Percentiles rank a stretch among this genome's conserved stretches.
phyloP scores from a whole-genome alignment of 2,113 vertebrate genomes.

The Nymphicus hollandicus region DNA sequence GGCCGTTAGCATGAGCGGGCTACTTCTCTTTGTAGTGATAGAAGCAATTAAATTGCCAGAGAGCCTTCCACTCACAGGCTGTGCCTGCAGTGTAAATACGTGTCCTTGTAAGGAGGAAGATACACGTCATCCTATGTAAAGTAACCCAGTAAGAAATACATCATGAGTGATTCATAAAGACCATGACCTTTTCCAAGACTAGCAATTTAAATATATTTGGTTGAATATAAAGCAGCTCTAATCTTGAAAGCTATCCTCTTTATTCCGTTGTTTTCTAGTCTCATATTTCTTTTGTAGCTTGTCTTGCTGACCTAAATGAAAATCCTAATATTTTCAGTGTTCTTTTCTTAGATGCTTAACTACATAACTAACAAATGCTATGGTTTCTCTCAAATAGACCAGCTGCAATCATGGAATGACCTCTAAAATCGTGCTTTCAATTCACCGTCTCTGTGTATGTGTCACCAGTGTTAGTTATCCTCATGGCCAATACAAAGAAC shows the following conservation, averaged over 20 bases:
- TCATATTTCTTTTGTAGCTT: not conserved
- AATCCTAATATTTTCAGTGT: not conserved
- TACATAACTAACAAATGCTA: not conserved
- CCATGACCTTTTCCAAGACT: not conserved
- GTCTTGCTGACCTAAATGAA: not conserved
- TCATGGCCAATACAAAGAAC: not conserved
- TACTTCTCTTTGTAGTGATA: not conserved
- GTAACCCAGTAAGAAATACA: not conserved
- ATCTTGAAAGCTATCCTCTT: not conserved
- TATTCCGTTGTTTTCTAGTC: not conserved
- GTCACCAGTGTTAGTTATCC: not conserved
- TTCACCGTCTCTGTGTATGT: not conserved
- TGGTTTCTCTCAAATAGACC: not conserved
- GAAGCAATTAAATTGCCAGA: not conserved
- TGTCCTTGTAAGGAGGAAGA: not conserved
- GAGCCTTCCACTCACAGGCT: not conserved
- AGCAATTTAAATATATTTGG: not conserved
- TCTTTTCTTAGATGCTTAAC: not conserved
- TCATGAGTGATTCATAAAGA: constrained; percentile 10
- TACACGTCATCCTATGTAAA: not conserved
- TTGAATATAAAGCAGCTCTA: not conserved
- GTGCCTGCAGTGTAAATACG: not conserved
- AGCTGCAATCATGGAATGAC: not conserved
- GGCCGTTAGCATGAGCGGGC: not conserved
- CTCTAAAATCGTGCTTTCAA: not conserved